Evolutionary conservation across 2,888 invertebrate species (phyloP), one percentile per base, ranked within the genome.

Genomic region (Luperina testacea): DNA sequence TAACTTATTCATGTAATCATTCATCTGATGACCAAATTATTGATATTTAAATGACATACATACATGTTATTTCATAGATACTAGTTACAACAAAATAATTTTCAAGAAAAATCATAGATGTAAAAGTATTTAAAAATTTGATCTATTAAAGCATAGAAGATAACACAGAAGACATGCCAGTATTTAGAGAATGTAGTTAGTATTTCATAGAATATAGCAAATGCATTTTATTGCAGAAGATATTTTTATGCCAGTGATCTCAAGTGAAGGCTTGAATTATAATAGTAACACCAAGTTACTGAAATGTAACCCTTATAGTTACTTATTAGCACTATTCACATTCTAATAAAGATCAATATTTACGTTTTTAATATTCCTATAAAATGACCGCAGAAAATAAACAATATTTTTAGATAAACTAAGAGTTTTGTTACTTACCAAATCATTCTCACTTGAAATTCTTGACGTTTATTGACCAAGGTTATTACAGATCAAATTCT

Each of bases 401-500:
- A 64, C 24, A 84, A 24, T 69, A 83, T 70, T 77, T 75, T 71
- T 67, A 74, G 38, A 53, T 42, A 84, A 32, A 67, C 1, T 78
- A 65, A 1, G 6, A 64, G 38, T 17, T 24, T 81, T 70, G 78
- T 88, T 87, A 87, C 92, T 90, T 88, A 92, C 91, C 89, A 88
- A 88, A 88, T 88, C 88, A 87, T 89, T 85, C 76, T 85, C 77
- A 78, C 68, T 77, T 80, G 75, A 80, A 86, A 83, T 82, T 85
- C 82, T 86, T 87, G 88, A 90, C 87, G 86, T 90, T 76, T 86
- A 89, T 81, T 89, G 89, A 92, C 90, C 92, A 92, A 92, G 92
- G 92, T 90, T 92, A 90, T 67, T 88, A 84, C 73, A 83, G 77
- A 83, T 68, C 75, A 81, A 81, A 81, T 81, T 85, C 68, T 72